A percentile compares a stretch with the other conserved stretches of the same genome.
phyloP scores from a whole-genome alignment of 2,888 invertebrate genomes.

The Lithophane socia region DNA sequence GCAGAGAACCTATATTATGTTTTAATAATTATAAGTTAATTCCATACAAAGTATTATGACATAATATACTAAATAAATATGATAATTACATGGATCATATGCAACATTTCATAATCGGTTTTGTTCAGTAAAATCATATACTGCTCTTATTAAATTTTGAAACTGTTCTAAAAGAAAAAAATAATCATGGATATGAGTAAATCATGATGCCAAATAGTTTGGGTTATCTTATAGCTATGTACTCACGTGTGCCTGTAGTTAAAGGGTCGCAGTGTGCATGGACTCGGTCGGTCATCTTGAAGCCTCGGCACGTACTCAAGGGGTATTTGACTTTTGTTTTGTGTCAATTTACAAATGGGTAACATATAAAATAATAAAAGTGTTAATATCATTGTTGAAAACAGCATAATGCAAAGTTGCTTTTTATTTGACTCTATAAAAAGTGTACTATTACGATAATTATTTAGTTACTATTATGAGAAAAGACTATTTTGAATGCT shows the following conservation, averaged over 20 bases:
- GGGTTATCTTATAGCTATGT: slow-evolving; percentile 79
- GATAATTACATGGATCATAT: slow-evolving; percentile 1
- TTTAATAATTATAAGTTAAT: background rate
- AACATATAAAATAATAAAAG: slow-evolving; percentile 91
- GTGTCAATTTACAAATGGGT: slow-evolving; percentile 91
- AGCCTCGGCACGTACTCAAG: slow-evolving; percentile 81
- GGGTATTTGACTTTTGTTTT: slow-evolving; percentile 90
- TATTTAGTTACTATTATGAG: slow-evolving; percentile 48
- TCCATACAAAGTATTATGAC: background rate
- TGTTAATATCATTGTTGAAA: slow-evolving; percentile 90
- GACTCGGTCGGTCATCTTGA: slow-evolving; percentile 76
- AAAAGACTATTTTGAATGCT: slow-evolving; percentile 49
- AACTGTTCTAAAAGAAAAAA: slow-evolving; percentile 17
- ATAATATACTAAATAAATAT: slow-evolving; percentile 15
- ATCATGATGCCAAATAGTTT: slow-evolving; percentile 55
- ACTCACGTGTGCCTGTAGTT: slow-evolving; percentile 83
- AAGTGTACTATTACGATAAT: slow-evolving; percentile 48
- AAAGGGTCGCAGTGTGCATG: slow-evolving; percentile 72
- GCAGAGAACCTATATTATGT: background rate
- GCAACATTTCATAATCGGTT: slow-evolving; percentile 3
- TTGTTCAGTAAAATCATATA: background rate
- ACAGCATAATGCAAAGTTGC: slow-evolving; percentile 75
- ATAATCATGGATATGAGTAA: slow-evolving; percentile 12
- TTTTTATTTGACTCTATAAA: slow-evolving; percentile 63
- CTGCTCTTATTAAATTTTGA: slow-evolving; percentile 5